Base-by-base conservation (phyloP, 2,888 invertebrate species). In the Cerastis rubricosa region DNA sequence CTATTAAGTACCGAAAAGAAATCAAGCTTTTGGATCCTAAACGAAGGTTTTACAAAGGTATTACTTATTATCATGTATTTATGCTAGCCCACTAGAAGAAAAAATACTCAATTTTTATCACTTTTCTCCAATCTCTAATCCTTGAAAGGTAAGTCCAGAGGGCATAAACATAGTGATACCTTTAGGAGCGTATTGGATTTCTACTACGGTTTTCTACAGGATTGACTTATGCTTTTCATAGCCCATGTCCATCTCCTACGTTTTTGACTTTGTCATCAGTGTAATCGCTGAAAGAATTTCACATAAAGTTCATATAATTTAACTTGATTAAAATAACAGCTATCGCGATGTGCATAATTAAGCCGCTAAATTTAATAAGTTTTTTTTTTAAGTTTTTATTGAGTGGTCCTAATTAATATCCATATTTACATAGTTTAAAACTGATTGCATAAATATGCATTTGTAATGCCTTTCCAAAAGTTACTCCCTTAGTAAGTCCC, bases 1-100 rank as follows among this genome's bases (percentile, higher is more conserved):
- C 29, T 35, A 43, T 54, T 57, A 64, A 47, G 7, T 65, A 29
- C n/a, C 6, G 22, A 72, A 57, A 45, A 7, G 67, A 77, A 43
- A 75, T n/a, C 12, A 6, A 49, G 9, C 19, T 9, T 65, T 59
- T 5, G 29, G 49, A 43, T 19, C 35, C 12, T 25, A 76, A 17
- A 45, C 8, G 7, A 25, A 29, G 14, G 61, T 19, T 43, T 51
- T 40, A 40, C 19, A 40, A 4, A 40, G 29, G 11, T 68, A n/a
- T n/a, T n/a, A n/a, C n/a, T 51, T 51, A 54, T 1, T 61, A n/a
- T 40, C 11, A 43, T 14, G 25, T 19, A 12, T 43, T 61, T 43
- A 22, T 1, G 25, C 8, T 8, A 11, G 8, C 1, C 2, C 29
- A 22, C 11, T 45, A 1, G 6, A 6, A 22, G 9, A 43, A n/a